Base-by-base conservation (phyloP, 2,797 vertebrate species). In the Rhinogobio ventralis region DNA sequence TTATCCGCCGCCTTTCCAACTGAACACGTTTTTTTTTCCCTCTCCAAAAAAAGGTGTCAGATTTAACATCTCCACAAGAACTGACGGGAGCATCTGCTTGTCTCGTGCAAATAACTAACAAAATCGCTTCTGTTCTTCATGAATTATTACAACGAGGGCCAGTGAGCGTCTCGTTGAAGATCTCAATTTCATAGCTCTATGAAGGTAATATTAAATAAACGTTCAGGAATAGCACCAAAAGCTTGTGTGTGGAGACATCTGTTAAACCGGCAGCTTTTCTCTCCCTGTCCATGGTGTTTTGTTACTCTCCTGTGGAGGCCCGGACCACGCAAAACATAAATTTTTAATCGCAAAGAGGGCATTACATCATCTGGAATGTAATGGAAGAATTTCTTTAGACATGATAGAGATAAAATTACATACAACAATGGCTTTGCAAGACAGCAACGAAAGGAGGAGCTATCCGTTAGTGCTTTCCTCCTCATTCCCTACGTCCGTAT, bases 301-400 rank as follows among this genome's bases (percentile, higher is more conserved):
- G 85, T 87, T 89, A 82, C 82, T 60, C 73, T 85, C 72, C 45
- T 28, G 55, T 62, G 82, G 74, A 79, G 42, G 74, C 62, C 67
- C 77, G 42, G 23, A 42, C 72, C 78, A 73, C 64, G 62, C 79
- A 51, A 86, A 89, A 82, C 46, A 75, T 81, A 86, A 19, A 82
- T 86, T 87, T 85, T 90, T 88, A 82, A 80, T 87, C 51, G 81
- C 81, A 77, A 88, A 73, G 75, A 88, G 88, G 78, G 84, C 86
- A 86, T 90, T 87, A 88, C 87, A 88, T 88, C 89, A 87, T 85
- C 66, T 84, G 78, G 81, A 81, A 82, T 86, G 89, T 90, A 88
- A 88, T 85, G 82, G 69, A 87, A 86, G 89, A 86, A 85, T 83
- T 89, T 69, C 75, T 85, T 86, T 79, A 86, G 87, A 86, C 75